Evolutionary conservation across 2,888 invertebrate species (phyloP).

Genomic region (Dione juno): DNA sequence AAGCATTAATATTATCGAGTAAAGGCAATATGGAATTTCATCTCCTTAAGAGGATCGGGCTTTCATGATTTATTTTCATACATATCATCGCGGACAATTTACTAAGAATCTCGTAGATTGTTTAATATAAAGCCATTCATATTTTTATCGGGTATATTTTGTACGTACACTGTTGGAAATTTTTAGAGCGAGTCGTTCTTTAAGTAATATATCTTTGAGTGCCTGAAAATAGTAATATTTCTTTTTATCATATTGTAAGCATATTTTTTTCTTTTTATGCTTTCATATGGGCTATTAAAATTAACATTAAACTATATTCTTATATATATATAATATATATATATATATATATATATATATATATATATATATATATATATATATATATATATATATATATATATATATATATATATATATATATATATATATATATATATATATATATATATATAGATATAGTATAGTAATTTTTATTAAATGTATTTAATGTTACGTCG

Average conservation of each 20-base stretch:
- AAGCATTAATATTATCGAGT: constrained; percentile 41
- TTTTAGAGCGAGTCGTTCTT: not conserved
- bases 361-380: no score
- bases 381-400: no score
- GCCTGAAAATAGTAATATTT: not conserved
- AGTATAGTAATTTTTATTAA: no score
- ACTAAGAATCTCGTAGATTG: constrained; percentile 41
- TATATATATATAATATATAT: not conserved
- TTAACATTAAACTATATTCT: not conserved
- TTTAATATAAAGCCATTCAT: constrained; percentile 36
- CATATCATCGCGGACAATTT: constrained; percentile 46
- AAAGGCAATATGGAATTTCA: constrained; percentile 47
- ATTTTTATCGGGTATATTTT: constrained; percentile 20
- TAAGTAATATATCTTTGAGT: not conserved
- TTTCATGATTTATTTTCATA: constrained; percentile 48
- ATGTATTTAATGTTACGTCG: no score
- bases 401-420: no score
- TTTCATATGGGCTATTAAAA: not conserved
- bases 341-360: not conserved
- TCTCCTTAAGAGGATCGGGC: constrained; percentile 45
- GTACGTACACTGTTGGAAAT: not conserved
- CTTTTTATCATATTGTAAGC: not conserved
- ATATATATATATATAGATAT: no score
- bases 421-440: no score
- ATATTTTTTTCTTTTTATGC: not conserved